Conservation (phyloP, 2,797 vertebrate species). For the Tragopan temminckii region DNA sequence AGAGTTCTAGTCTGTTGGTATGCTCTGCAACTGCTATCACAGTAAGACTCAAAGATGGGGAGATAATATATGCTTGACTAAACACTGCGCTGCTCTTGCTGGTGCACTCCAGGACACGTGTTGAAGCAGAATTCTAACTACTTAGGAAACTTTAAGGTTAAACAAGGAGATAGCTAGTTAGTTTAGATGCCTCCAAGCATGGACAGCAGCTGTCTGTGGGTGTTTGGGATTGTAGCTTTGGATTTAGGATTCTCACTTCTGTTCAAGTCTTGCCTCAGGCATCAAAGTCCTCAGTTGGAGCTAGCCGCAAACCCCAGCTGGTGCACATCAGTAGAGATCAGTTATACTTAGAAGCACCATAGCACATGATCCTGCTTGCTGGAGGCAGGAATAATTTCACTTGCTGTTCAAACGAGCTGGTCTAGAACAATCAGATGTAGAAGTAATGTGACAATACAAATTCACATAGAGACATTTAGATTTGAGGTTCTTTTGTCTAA, state of each 20-base stretch:
- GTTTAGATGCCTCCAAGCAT: neutral
- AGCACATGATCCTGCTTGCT: neutral
- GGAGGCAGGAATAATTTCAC: neutral
- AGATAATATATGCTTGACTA: neutral
- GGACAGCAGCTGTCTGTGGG: neutral
- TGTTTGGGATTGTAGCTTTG: neutral
- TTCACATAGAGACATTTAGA: neutral
- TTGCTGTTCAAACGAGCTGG: neutral
- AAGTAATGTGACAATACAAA: neutral
- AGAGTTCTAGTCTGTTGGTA: neutral
- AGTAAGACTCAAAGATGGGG: neutral
- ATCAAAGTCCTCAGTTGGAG: neutral
- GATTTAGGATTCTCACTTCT: neutral
- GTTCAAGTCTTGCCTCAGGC: neutral
- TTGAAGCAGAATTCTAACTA: neutral
- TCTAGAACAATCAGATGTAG: neutral
- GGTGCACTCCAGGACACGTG: neutral
- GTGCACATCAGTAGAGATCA: neutral
- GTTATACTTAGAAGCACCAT: neutral
- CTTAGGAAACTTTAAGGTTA: conserved; percentile 9
- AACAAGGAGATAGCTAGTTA: neutral
- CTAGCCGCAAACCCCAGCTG: conserved; percentile 24
- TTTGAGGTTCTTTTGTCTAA: neutral
- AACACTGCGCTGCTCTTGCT: neutral
- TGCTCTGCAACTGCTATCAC: neutral